These are phyloP conservation scores for Hydrotaea cyrtoneurina DNA, from an alignment of 2,888 invertebrate species.

Conservation along the genomic window DNA sequence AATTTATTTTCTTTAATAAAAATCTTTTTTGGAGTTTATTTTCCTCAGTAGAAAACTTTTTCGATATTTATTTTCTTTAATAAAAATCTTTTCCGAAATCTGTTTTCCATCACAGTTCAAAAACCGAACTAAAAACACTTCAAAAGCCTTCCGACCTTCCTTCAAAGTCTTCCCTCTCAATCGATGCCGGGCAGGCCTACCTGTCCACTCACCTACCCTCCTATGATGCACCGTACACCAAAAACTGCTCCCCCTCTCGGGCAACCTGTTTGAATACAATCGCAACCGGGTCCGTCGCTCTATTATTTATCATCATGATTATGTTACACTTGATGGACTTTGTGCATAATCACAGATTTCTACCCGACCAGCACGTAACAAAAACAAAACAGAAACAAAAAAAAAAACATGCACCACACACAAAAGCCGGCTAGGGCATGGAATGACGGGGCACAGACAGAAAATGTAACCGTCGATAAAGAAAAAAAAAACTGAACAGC, in stretches of 20 bases:
- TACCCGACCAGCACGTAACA: neutral
- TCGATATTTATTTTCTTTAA: too few species aligned
- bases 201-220: too few species aligned
- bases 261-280: slow-evolving; percentile 35
- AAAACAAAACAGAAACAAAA: neutral
- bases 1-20: too few species aligned
- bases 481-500: neutral
- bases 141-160: too few species aligned
- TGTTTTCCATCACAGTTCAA: too few species aligned
- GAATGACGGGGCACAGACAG: neutral
- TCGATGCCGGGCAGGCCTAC: too few species aligned
- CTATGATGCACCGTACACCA: neutral
- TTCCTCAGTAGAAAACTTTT: too few species aligned
- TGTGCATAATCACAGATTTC: slow-evolving; percentile 52
- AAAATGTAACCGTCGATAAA: slow-evolving; percentile 17
- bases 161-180: too few species aligned
- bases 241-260: slow-evolving; percentile 22
- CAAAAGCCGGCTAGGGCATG: neutral
- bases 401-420: too few species aligned
- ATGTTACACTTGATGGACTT: slow-evolving; percentile 61
- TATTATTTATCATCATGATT: neutral
- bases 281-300: neutral
- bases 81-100: too few species aligned
- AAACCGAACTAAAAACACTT: too few species aligned
- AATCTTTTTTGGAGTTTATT: too few species aligned